Base-by-base conservation (phyloP, 2,113 vertebrate genomes). In the Nothoprocta perdicaria region DNA sequence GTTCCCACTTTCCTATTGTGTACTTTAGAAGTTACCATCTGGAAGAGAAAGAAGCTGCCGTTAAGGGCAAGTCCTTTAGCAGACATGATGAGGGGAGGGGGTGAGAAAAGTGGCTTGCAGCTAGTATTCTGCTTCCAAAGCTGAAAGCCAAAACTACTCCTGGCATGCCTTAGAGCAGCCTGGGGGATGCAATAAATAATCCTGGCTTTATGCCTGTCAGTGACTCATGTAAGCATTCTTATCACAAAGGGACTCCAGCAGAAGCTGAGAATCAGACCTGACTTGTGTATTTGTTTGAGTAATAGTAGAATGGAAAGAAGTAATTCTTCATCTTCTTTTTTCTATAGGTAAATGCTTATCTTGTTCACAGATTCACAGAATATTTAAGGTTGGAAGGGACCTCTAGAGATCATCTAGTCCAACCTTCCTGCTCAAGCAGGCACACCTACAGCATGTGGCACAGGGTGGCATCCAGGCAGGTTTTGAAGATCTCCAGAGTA, bases 211-310 rank as follows among this genome's bases (percentile, higher is more conserved):
- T 60, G 77, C 71, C 85, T 60, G 48, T 21, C 69, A 48, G n/a
- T 91, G 89, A 91, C 48, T 94, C 85, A 94, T 60, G 41, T 63
- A 65, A 69, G 61, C 27, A 13, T 67, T 73, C 72, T 86, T 85
- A 91, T 89, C 75, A 63, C 78, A 84, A 77, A 80, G 60, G 68
- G 63, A 58, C n/a, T 68, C 35, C 60, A 84, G 53, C 60, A 63
- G 48, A 77, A 92, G 71, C n/a, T 66, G 69, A 74, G 31, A n/a
- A 60, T 79, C 55, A 81, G 61, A 27, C 43, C 65, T 68, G 68
- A 46, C 58, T 72, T 84, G 31, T 67, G 38, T 77, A 27, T 77
- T 41, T 58, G 23, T 67, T 31, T 63, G 79, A 92, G 5, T 80
- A 75, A 77, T 12, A 76, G 60, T n/a, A 80, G 69, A 35, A 73